Evolutionary conservation across 2,888 invertebrate genomes (phyloP), one percentile per base, ranked within the genome.

Genomic region (Cryptus armator): DNA sequence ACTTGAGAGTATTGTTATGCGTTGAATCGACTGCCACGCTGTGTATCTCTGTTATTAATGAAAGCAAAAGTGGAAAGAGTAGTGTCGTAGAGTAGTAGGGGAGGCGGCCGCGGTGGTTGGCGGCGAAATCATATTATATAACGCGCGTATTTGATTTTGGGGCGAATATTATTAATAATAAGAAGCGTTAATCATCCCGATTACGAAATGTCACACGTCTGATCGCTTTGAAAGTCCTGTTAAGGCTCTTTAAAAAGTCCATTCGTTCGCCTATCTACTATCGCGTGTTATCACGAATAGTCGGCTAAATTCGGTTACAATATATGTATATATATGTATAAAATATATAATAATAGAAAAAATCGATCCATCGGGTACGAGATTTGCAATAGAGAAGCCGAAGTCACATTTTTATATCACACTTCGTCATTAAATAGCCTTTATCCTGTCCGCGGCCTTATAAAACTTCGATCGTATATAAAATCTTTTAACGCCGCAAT

Each of bases 401-500:
- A 48, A 62, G 29, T 51, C 62, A 12, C 51, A 14, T 10, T 78
- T 70, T 78, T 64, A 77, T 44, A 68, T 59, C 67, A 29, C 67
- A 10, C 29, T 53, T 67, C 44, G 44, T 44, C 68, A 16, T 68
- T 68, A n/a, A 44, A 44, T 56, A 68, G 68, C 44, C n/a, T 59
- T 48, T 68, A 77, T 68, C 29, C 77, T 56, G 46, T 48, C 19
- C 32, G 16, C 64, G 48, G 59, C 62, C 48, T 70, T 62, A 64
- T 51, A 59, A 37, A 24, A 37, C 46, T 19, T 12, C 48, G 79
- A n/a, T 24, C 59, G 48, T 19, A 37, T 48, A 71, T 79, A 79
- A 79, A 62, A 62, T 71, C 68, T 78, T 78, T 78, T 70, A 71
- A 79, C 64, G 43, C 64, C 48, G 51, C 24, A 48, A 6, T 32